Evolutionary conservation across 2,888 invertebrate genomes (phyloP).

Genomic region (Pseudeuparius sepicola): DNA sequence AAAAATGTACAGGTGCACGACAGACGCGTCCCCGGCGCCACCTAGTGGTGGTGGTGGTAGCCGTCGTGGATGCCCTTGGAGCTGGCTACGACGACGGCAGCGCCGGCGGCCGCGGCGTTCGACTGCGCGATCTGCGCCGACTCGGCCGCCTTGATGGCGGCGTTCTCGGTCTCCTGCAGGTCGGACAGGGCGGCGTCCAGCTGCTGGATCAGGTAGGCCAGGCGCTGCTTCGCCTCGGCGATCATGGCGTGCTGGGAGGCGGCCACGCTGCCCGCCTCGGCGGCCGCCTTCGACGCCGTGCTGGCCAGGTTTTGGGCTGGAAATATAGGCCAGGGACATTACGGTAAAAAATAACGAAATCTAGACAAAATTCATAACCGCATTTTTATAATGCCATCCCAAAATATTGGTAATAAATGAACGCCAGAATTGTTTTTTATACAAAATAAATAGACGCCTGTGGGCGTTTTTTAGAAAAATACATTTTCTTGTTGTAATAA

Average conservation of each 20-base stretch:
- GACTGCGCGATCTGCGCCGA: constrained; percentile 60
- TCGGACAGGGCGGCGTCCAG: constrained; percentile 55
- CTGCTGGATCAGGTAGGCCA: constrained; percentile 54
- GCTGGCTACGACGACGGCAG: constrained; percentile 23
- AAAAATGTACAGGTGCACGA: too few relatives aligned
- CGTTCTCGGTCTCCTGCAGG: constrained; percentile 58
- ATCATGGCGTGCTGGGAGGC: constrained; percentile 26
- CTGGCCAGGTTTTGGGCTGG: constrained; percentile 27
- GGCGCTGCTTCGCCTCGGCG: constrained; percentile 50
- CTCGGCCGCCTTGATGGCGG: constrained; percentile 53
- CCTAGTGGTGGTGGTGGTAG: constrained; percentile 1
- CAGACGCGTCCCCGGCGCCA: too few relatives aligned
- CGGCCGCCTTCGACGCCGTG: constrained; percentile 21
- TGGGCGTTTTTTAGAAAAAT: too few relatives aligned
- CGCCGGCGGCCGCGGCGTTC: constrained; percentile 52
- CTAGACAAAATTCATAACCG: too few relatives aligned
- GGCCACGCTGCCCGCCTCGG: constrained; percentile 23
- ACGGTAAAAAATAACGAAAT: too few relatives aligned
- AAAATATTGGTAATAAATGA: too few relatives aligned
- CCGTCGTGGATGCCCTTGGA: neutral
- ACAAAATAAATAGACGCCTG: too few relatives aligned
- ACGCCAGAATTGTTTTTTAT: too few relatives aligned
- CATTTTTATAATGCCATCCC: too few relatives aligned
- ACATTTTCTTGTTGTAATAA: too few relatives aligned
- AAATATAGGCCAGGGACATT: too few relatives aligned